phyloP scores from a whole-genome alignment of 2,797 vertebrate genomes.

The Diglossa cyanea region DNA sequence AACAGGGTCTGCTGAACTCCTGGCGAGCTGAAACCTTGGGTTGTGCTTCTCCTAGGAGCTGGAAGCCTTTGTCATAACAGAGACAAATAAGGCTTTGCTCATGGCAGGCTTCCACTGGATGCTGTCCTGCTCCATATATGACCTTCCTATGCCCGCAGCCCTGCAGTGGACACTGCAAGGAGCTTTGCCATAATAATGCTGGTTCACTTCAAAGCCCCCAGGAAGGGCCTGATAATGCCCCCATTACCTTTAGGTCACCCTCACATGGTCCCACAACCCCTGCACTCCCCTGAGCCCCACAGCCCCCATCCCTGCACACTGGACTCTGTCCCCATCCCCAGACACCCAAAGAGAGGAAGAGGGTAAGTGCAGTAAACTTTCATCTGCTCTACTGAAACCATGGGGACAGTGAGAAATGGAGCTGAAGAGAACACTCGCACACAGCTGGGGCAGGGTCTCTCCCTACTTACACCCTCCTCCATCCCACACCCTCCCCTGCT shows the following conservation, averaged over 20 bases:
- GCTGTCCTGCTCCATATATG: not conserved
- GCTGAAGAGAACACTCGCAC: rapidly evolving
- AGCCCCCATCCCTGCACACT: rapidly evolving
- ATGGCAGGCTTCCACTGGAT: not conserved
- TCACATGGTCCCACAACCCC: rapidly evolving
- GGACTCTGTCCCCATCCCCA: not conserved
- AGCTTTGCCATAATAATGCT: not conserved
- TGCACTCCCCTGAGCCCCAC: not conserved
- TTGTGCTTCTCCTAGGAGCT: not conserved
- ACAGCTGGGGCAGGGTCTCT: rapidly evolving
- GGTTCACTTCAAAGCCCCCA: not conserved
- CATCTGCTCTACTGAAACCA: not conserved
- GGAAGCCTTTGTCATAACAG: not conserved
- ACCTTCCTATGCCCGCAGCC: not conserved
- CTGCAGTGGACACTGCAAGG: not conserved
- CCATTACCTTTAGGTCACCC: not conserved
- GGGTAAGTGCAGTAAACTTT: rapidly evolving
- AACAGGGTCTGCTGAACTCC: not conserved
- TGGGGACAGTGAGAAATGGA: rapidly evolving
- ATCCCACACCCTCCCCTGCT: not conserved
- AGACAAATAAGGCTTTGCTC: not conserved
- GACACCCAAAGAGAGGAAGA: rapidly evolving
- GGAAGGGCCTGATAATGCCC: not conserved
- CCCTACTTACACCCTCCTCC: not conserved
- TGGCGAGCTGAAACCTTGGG: no score